Percentiles rank a stretch among this genome's conserved stretches.
Conservation (phyloP, 1,140 invertebrate genomes). For the Drosophila cardini region DNA sequence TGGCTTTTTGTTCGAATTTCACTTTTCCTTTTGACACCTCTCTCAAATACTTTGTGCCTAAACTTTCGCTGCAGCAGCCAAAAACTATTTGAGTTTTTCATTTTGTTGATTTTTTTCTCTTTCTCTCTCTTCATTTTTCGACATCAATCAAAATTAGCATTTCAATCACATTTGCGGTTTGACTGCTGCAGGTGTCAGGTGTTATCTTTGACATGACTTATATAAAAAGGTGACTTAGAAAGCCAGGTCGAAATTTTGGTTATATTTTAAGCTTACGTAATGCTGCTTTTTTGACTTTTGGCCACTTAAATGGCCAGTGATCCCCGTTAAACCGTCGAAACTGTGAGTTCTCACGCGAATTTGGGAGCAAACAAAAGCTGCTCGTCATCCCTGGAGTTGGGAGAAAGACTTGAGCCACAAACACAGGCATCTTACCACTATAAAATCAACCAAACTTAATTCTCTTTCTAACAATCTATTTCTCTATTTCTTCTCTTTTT, state of each 20-base stretch:
- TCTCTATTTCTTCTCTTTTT: slow-evolving; percentile 35
- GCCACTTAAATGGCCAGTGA: slow-evolving; percentile 42
- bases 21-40: slow-evolving; percentile 75
- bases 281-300: slow-evolving; percentile 20
- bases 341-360: slow-evolving; percentile 38
- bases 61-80: slow-evolving; percentile 65
- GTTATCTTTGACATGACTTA: slow-evolving; percentile 40
- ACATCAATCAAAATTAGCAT: slow-evolving; percentile 82
- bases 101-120: neutral
- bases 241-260: slow-evolving; percentile 22
- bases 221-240: slow-evolving; percentile 57
- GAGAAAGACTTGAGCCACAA: slow-evolving; percentile 56
- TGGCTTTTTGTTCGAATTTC: slow-evolving; percentile 52
- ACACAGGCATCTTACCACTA: slow-evolving; percentile 30
- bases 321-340: slow-evolving; percentile 35
- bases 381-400: slow-evolving; percentile 6
- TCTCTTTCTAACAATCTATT: slow-evolving; percentile 17
- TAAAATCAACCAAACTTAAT: neutral
- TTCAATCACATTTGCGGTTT: slow-evolving; percentile 62
- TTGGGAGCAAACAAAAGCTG: slow-evolving; percentile 1
- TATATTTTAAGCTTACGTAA: slow-evolving; percentile 53
- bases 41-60: slow-evolving; percentile 43
- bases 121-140: too few species aligned
- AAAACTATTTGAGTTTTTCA: slow-evolving; percentile 33
- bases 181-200: slow-evolving; percentile 35